A percentile compares a stretch with the other conserved stretches of the same genome.
Evolutionary conservation across 2,797 vertebrate genomes (phyloP).

Genomic region (Sylvilagus floridanus): DNA sequence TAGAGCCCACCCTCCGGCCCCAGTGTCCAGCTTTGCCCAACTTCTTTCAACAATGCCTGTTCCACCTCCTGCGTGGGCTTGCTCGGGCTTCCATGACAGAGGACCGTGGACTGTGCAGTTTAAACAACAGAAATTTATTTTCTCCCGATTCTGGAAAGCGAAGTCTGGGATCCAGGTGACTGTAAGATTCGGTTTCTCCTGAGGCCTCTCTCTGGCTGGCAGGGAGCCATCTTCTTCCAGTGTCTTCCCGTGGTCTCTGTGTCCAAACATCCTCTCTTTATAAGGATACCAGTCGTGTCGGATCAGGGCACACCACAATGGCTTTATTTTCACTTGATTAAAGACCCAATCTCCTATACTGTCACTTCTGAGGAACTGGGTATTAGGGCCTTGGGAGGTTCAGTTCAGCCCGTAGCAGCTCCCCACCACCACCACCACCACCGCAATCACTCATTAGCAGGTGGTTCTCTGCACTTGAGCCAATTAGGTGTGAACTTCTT

Average conservation of each 20-base stretch:
- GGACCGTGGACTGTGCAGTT: accelerated
- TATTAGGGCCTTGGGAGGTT: background rate
- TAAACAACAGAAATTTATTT: background rate
- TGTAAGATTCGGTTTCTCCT: background rate
- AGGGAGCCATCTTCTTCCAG: background rate
- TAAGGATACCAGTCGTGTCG: background rate
- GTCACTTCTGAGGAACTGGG: background rate
- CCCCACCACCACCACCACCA: background rate
- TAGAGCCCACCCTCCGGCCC: background rate
- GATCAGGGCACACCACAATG: background rate
- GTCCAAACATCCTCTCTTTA: background rate
- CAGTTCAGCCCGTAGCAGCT: background rate
- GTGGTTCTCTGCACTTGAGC: background rate
- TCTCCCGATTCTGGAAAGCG: background rate
- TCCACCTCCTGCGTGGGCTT: background rate
- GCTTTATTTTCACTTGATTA: background rate
- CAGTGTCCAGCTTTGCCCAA: accelerated
- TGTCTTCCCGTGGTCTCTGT: background rate
- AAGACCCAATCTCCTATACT: background rate
- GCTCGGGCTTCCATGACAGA: accelerated
- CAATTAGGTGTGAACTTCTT: background rate
- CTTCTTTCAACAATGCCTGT: background rate
- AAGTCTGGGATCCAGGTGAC: background rate
- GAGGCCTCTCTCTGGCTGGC: background rate
- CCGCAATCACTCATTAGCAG: background rate